These are phyloP conservation scores for Scaeva pyrastri DNA, from an alignment of 2,888 invertebrate species.

Conservation along the genomic window DNA sequence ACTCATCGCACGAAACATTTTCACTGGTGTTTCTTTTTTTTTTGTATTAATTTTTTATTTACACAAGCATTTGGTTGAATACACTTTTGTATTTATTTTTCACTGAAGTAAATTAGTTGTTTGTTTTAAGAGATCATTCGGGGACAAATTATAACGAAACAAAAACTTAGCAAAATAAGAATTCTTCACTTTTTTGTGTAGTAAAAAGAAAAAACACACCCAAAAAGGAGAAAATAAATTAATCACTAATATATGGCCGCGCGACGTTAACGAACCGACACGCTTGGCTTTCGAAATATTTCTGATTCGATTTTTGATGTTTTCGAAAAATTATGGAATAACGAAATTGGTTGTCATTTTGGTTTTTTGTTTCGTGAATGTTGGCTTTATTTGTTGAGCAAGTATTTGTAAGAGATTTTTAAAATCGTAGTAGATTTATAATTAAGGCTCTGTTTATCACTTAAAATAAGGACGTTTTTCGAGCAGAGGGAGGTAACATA, in stretches of 20 bases:
- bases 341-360: conserved; percentile 41
- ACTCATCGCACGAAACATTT: conserved; percentile 70
- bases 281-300: conserved; percentile 65
- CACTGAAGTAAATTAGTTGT: conserved; percentile 53
- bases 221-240: conserved; percentile 55
- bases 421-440: neutral
- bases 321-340: conserved; percentile 54
- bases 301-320: conserved; percentile 42
- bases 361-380: neutral
- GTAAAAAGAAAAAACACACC: conserved; percentile 58
- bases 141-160: conserved; percentile 9
- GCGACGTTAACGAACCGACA: conserved; percentile 58
- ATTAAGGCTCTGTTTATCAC: too few relatives aligned
- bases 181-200: conserved; percentile 33
- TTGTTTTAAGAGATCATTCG: conserved; percentile 42
- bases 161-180: conserved; percentile 23
- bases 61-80: conserved; percentile 57
- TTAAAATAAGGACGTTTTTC: too few relatives aligned
- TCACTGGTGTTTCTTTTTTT: conserved; percentile 51
- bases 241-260: conserved; percentile 32
- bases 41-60: conserved; percentile 14
- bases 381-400: conserved; percentile 36
- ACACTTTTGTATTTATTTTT: conserved; percentile 44
- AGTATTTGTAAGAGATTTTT: too few relatives aligned
- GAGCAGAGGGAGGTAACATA: too few relatives aligned